A percentile compares a stretch with the other conserved stretches of the same genome.
phyloP scores from a whole-genome alignment of 2,797 vertebrate species.

The Rhinatrema bivittatum region DNA sequence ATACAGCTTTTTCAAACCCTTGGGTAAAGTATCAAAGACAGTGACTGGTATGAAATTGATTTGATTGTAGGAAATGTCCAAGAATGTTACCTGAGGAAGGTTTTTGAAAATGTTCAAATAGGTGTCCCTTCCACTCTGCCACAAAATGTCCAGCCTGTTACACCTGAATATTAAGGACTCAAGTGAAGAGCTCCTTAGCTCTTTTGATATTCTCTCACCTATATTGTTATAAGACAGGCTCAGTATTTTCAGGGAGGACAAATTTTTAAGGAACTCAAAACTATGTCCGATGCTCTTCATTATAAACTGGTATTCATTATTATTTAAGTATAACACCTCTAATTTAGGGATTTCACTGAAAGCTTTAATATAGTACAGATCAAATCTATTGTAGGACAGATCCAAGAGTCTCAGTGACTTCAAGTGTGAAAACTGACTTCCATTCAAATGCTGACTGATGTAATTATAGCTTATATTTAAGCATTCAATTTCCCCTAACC shows the following conservation, averaged over 20 bases:
- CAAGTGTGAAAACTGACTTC: constrained; percentile 38
- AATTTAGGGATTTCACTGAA: constrained; percentile 55
- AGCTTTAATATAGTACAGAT: constrained; percentile 51
- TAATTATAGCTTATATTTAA: constrained; percentile 71
- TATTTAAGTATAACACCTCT: constrained; percentile 60
- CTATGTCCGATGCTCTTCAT: constrained; percentile 68
- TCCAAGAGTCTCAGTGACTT: constrained; percentile 51
- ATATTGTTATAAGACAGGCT: constrained; percentile 65
- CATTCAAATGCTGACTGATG: constrained; percentile 56
- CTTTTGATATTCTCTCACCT: constrained; percentile 49
- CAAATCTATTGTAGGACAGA: constrained; percentile 66
- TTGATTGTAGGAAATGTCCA: constrained; percentile 63
- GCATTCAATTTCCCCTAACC: constrained; percentile 61
- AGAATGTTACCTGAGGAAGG: constrained; percentile 47
- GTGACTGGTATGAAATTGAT: constrained; percentile 40
- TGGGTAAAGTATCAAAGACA: constrained; percentile 48
- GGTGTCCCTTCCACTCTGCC: constrained; percentile 46
- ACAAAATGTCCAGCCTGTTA: constrained; percentile 62
- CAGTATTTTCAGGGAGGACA: constrained; percentile 48
- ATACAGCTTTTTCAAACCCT: constrained; percentile 38
- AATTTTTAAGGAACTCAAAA: constrained; percentile 51
- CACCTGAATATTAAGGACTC: constrained; percentile 58
- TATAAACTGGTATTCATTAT: constrained; percentile 67
- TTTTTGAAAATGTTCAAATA: constrained; percentile 61
- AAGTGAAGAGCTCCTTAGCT: constrained; percentile 51